Conservation (phyloP, 1,140 invertebrate genomes). For the Limonius californicus region DNA sequence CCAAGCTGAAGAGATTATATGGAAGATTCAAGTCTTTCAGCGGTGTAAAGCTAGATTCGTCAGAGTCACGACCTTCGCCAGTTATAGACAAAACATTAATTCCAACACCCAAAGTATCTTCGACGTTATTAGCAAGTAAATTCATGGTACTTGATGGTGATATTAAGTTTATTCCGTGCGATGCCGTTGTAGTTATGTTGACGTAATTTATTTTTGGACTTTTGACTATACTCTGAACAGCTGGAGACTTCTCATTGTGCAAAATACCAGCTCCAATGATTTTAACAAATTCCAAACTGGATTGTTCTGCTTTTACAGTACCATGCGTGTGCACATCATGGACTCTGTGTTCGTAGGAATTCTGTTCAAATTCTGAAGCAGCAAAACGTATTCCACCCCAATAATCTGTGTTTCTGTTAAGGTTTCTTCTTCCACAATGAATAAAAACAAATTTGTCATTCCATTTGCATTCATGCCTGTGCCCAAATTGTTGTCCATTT, state of each 20-base stretch:
- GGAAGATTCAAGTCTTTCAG: constrained; percentile 82
- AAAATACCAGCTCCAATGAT: constrained; percentile 94
- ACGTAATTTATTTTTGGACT: constrained; percentile 80
- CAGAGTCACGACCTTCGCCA: constrained; percentile 86
- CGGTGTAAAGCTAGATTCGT: constrained; percentile 82
- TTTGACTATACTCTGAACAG: constrained; percentile 83
- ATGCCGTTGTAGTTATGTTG: constrained; percentile 78
- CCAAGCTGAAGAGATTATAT: constrained; percentile 90
- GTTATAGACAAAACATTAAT: constrained; percentile 85
- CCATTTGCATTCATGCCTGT: constrained; percentile 81
- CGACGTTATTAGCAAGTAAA: constrained; percentile 67
- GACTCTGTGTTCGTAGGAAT: constrained; percentile 74
- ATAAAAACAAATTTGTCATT: constrained; percentile 91
- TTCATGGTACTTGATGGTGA: constrained; percentile 78
- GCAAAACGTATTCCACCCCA: constrained; percentile 97
- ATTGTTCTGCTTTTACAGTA: constrained; percentile 63
- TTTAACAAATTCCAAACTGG: constrained; percentile 76
- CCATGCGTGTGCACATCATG: constrained; percentile 77
- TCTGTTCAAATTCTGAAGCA: constrained; percentile 83
- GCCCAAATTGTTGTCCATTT: constrained; percentile 84
- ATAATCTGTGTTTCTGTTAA: constrained; percentile 68
- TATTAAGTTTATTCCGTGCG: constrained; percentile 89
- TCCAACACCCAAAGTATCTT: constrained; percentile 84
- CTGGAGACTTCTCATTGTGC: constrained; percentile 92
- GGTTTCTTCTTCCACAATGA: constrained; percentile 78